These are phyloP conservation scores for Aporophyla lueneburgensis DNA, from an alignment of 2,888 invertebrate genomes.

Conservation along the genomic window DNA sequence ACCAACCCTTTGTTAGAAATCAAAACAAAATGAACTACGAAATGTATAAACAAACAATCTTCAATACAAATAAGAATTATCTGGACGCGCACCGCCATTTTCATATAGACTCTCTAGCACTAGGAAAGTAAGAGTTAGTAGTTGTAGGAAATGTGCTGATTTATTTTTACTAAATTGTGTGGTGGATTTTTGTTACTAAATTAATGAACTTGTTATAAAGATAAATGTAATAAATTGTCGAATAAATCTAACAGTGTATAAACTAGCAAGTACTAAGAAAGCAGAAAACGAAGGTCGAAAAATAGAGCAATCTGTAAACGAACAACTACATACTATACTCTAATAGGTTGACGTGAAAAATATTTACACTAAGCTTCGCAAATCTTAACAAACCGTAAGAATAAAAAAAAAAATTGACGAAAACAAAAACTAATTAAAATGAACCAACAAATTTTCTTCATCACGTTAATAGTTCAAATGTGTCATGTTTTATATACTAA, in stretches of 20 bases:
- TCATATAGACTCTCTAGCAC: neutral
- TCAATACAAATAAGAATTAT: conserved; percentile 46
- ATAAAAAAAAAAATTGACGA: neutral
- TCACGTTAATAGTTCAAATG: conserved; percentile 33
- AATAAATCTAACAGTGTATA: too few relatives aligned
- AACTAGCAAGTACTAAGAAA: neutral
- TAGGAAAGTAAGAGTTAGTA: neutral
- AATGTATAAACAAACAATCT: conserved; percentile 34
- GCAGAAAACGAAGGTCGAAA: neutral
- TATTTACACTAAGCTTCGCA: neutral
- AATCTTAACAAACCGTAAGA: neutral
- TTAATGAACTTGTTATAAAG: neutral
- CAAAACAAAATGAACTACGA: conserved; percentile 16
- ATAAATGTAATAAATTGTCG: neutral
- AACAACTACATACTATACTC: too few relatives aligned
- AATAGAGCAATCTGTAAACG: neutral
- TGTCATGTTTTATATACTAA: neutral
- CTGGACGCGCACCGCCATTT: conserved; percentile 27
- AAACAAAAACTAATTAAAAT: conserved; percentile 14
- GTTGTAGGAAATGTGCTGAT: neutral
- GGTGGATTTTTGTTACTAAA: neutral
- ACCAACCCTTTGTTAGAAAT: conserved; percentile 49
- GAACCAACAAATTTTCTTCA: conserved; percentile 24
- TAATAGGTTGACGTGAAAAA: neutral
- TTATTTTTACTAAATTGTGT: neutral